These are phyloP conservation scores for Ailuropoda melanoleuca DNA, from an alignment of 2,113 vertebrate genomes.

Conservation along the genomic window DNA sequence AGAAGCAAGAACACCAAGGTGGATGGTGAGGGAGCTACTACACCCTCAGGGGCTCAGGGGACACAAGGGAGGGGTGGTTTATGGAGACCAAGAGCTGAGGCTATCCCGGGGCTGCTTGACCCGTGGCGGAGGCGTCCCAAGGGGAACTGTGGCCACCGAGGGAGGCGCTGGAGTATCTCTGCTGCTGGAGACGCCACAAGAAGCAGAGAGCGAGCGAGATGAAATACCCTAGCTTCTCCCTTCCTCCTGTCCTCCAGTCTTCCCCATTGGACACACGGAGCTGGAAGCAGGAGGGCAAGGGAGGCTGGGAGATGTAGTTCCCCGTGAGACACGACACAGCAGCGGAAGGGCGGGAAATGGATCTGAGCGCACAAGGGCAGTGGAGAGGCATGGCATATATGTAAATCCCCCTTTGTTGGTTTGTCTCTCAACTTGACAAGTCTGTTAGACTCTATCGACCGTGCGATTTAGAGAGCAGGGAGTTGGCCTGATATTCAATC, in stretches of 20 bases:
- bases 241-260: not conserved
- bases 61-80: not conserved
- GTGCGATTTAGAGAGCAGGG: not conserved
- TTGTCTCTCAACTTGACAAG: not conserved
- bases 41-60: not conserved
- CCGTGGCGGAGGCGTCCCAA: not conserved
- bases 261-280: conserved; percentile 5
- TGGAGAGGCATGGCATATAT: not conserved
- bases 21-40: not conserved
- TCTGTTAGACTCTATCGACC: not conserved
- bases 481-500: not conserved
- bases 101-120: not conserved
- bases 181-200: not conserved
- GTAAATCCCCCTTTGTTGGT: not conserved
- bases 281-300: not conserved
- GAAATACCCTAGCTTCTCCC: not conserved
- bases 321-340: not conserved
- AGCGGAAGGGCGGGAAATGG: not conserved
- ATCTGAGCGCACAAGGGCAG: not conserved
- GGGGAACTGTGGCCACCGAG: not conserved
- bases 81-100: not conserved
- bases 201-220: not conserved
- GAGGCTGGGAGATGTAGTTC: conserved; percentile 38
- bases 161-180: not conserved
- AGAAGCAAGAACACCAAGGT: not conserved